phyloP scores from a whole-genome alignment of 2,888 invertebrate species.

The Sceliomorpha sp. region DNA sequence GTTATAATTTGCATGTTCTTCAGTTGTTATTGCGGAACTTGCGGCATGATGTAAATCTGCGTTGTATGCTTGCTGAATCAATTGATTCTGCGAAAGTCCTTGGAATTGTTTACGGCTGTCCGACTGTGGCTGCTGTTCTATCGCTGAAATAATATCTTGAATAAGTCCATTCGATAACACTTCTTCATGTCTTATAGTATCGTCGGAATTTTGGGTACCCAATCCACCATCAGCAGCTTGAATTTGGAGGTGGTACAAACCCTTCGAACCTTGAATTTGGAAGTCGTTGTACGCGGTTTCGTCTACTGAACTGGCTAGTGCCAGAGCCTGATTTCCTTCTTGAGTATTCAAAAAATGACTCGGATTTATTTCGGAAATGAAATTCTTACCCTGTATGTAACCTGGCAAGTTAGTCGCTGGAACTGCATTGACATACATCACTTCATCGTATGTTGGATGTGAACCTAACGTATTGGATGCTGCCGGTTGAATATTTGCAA shows the following conservation, averaged over 20 bases:
- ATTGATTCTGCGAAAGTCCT: constrained; percentile 63
- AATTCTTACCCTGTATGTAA: constrained; percentile 63
- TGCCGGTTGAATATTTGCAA: constrained; percentile 33
- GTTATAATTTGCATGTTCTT: constrained; percentile 43
- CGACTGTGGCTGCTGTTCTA: constrained; percentile 86
- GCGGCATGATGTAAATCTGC: constrained; percentile 58
- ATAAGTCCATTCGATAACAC: constrained; percentile 89
- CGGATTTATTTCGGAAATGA: constrained; percentile 66
- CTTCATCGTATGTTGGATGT: constrained; percentile 32
- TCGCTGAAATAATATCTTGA: constrained; percentile 90
- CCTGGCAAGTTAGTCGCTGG: constrained; percentile 66
- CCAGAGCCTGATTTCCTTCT: constrained; percentile 71
- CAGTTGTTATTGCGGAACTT: constrained; percentile 33
- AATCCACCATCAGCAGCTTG: constrained; percentile 84
- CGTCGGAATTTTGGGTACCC: constrained; percentile 80
- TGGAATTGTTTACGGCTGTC: constrained; percentile 66
- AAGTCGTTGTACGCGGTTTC: constrained; percentile 72
- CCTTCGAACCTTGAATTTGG: constrained; percentile 82
- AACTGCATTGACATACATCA: constrained; percentile 23
- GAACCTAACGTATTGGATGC: constrained; percentile 39
- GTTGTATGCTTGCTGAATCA: constrained; percentile 62
- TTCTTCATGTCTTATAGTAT: constrained; percentile 86
- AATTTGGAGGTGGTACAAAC: constrained; percentile 88
- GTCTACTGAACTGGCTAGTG: constrained; percentile 65
- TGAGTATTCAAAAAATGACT: constrained; percentile 67